These are phyloP conservation scores for Rhorus exstirpatorius DNA, from an alignment of 2,888 invertebrate genomes.

Conservation along the genomic window DNA sequence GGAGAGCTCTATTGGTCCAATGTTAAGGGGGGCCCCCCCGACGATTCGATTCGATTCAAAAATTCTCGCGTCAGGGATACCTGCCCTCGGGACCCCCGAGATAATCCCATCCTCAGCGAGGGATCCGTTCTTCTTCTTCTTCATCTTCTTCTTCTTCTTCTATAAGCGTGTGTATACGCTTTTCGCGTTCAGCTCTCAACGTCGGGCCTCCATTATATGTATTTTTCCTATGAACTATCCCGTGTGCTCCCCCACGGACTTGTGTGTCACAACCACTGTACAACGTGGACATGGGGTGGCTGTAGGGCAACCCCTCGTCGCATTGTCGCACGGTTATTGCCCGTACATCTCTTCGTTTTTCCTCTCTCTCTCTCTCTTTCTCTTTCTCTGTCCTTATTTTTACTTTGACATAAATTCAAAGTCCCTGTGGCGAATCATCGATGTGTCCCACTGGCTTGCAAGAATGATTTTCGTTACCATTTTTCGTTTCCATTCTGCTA, in stretches of 20 bases:
- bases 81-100: slow-evolving; percentile 83
- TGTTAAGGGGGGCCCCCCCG: slow-evolving; percentile 34
- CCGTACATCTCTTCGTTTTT: slow-evolving; percentile 53
- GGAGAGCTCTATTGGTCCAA: slow-evolving; percentile 37
- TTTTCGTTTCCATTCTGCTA: slow-evolving; percentile 54
- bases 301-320: slow-evolving; percentile 48
- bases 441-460: slow-evolving; percentile 27
- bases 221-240: slow-evolving; percentile 73
- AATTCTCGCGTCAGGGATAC: slow-evolving; percentile 66
- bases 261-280: slow-evolving; percentile 33
- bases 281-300: slow-evolving; percentile 67
- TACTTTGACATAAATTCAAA: slow-evolving; percentile 50
- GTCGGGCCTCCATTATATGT: slow-evolving; percentile 47
- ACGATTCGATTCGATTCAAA: slow-evolving; percentile 72
- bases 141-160: slow-evolving; percentile 37
- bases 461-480: slow-evolving; percentile 69
- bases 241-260: slow-evolving; percentile 67
- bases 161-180: slow-evolving; percentile 17
- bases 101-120: slow-evolving; percentile 84
- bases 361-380: slow-evolving; percentile 45
- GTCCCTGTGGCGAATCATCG: slow-evolving; percentile 74
- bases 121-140: slow-evolving; percentile 43
- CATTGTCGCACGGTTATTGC: slow-evolving; percentile 68
- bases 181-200: slow-evolving; percentile 4
- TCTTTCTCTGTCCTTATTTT: slow-evolving; percentile 71